Conservation (phyloP, 2,797 vertebrate species). For the Acanthis flammea region DNA sequence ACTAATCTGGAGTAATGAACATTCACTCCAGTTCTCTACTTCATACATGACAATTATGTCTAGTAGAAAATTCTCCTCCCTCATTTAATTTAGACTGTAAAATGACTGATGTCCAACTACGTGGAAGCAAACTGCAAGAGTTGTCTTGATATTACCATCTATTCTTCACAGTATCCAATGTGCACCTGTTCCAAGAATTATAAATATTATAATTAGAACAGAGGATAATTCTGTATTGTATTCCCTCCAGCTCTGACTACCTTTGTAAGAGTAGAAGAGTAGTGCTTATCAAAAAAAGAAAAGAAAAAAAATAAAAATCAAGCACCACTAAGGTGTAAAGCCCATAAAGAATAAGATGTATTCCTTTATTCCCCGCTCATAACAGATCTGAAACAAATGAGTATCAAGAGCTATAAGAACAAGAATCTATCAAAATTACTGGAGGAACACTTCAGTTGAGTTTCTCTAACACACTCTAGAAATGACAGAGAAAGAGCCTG, state of each 20-base stretch:
- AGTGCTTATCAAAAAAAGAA: not conserved
- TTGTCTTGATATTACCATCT: not conserved
- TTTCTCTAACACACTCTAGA: not conserved
- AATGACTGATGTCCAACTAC: not conserved
- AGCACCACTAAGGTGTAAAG: not conserved
- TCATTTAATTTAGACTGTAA: not conserved
- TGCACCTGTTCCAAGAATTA: not conserved
- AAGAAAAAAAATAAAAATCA: not conserved
- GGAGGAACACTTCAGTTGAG: not conserved
- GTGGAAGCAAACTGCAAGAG: not conserved
- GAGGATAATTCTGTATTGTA: not conserved
- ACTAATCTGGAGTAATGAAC: not conserved
- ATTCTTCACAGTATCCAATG: not conserved
- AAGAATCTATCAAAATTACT: not conserved
- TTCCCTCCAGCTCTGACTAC: not conserved
- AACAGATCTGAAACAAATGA: not conserved
- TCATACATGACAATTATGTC: not conserved
- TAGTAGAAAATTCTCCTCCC: not conserved
- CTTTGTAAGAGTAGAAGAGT: not conserved
- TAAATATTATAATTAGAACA: not conserved
- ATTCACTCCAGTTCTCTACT: not conserved
- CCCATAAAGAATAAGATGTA: not conserved
- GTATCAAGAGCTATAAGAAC: not conserved
- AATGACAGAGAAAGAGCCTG: not conserved
- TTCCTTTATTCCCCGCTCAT: not conserved